These are phyloP conservation scores for Drosophila sulfurigaster DNA, from an alignment of 1,140 invertebrate species.

Conservation along the genomic window DNA sequence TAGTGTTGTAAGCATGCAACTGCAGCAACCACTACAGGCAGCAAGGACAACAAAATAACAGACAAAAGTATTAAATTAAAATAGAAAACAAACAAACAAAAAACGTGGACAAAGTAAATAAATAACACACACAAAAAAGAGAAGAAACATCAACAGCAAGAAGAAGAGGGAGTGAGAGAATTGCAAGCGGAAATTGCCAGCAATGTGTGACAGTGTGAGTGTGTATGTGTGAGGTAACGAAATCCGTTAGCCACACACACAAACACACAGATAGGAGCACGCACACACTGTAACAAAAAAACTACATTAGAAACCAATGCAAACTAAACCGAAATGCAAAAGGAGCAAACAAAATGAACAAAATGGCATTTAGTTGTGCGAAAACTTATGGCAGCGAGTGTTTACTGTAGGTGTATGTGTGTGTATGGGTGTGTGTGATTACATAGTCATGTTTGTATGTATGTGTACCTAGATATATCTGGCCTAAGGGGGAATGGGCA, in stretches of 20 bases:
- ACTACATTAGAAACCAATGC: constrained; percentile 45
- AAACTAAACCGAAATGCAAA: constrained; percentile 30
- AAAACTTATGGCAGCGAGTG: constrained; percentile 63
- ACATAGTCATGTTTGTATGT: constrained; percentile 2
- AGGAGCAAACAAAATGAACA: constrained; percentile 4
- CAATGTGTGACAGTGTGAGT: constrained; percentile 43
- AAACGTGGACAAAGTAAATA: constrained; percentile 84
- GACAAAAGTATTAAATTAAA: constrained; percentile 68
- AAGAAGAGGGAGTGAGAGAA: constrained; percentile 21
- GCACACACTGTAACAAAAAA: constrained; percentile 26
- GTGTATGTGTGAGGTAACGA: constrained; percentile 22
- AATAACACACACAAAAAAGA: constrained; percentile 42
- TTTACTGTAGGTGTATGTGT: constrained; percentile 23
- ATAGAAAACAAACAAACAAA: constrained; percentile 58
- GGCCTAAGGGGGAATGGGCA: neutral
- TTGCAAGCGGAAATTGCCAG: constrained; percentile 75
- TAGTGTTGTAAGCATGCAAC: constrained; percentile 77
- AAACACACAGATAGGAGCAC: constrained; percentile 14
- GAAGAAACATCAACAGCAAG: constrained; percentile 20
- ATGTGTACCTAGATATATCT: constrained; percentile 15
- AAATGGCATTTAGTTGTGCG: constrained; percentile 41
- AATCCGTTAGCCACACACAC: constrained; percentile 26
- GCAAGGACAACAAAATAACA: constrained; percentile 30
- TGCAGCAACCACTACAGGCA: constrained; percentile 42
- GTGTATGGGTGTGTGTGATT: constrained; percentile 3